Conservation (phyloP, 2,797 vertebrate genomes). For the Aeoliscus strigatus region DNA sequence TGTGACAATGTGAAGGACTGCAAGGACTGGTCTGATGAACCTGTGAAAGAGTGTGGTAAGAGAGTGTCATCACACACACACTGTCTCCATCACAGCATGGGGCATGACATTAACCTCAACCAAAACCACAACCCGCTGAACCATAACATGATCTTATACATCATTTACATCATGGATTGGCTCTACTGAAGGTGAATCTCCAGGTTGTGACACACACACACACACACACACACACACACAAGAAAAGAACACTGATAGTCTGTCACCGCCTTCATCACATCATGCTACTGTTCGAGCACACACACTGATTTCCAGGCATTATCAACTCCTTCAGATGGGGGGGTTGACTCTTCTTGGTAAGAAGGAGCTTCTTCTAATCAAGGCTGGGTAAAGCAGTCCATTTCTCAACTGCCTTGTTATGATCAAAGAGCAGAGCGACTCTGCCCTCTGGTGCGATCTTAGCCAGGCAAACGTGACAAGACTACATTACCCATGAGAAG, state of each 20-base stretch:
- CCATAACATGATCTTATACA: too few species aligned
- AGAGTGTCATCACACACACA: constrained; percentile 7
- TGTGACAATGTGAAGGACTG: constrained; percentile 93
- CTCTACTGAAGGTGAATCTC: too few species aligned
- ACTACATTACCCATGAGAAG: constrained; percentile 42
- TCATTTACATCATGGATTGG: too few species aligned
- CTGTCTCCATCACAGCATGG: too few species aligned
- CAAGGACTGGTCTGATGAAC: constrained; percentile 96
- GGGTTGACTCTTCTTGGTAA: constrained; percentile 33
- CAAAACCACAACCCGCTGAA: too few species aligned
- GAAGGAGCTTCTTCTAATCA: constrained; percentile 52
- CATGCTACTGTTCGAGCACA: neutral
- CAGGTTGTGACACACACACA: constrained; percentile 1
- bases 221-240: neutral
- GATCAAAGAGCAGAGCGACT: constrained; percentile 57
- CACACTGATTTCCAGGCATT: constrained; percentile 6
- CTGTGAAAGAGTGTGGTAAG: constrained; percentile 92
- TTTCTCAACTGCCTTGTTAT: constrained; percentile 49
- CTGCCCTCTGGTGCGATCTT: constrained; percentile 42
- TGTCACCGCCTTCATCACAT: constrained; percentile 1
- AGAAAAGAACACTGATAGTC: too few species aligned
- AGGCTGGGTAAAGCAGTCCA: constrained; percentile 41
- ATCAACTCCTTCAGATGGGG: constrained; percentile 30
- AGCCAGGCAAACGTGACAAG: constrained; percentile 43
- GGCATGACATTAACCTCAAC: too few species aligned